Conservation (phyloP, 2,888 invertebrate species). For the Tethea ocularis region DNA sequence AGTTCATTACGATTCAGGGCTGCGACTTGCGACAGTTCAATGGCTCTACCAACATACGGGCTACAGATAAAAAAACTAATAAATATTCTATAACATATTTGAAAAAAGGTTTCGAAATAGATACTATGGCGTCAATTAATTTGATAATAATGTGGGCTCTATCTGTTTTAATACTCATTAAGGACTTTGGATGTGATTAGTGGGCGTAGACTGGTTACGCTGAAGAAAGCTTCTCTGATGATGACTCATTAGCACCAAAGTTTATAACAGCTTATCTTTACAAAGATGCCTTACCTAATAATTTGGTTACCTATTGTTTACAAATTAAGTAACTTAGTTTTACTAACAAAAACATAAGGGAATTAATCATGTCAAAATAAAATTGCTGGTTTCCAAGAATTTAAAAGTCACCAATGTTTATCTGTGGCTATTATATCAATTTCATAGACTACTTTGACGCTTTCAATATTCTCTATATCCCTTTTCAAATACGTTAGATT, state of each 20-base stretch:
- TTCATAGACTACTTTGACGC: no score
- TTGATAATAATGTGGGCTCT: conserved; percentile 29
- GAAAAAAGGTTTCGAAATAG: conserved; percentile 22
- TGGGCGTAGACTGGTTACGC: background rate
- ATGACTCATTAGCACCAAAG: background rate
- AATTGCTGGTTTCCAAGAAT: no score
- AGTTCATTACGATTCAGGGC: background rate
- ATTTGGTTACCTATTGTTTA: no score
- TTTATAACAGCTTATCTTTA: background rate
- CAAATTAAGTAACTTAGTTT: no score
- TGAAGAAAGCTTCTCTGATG: background rate
- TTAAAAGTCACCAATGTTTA: no score
- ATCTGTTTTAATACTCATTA: conserved; percentile 10
- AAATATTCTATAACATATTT: conserved; percentile 2
- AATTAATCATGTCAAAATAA: no score
- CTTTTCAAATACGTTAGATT: no score
- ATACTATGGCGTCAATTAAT: conserved; percentile 34
- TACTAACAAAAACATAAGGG: no score
- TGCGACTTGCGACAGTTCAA: conserved; percentile 5
- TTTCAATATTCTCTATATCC: no score
- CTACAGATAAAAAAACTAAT: background rate
- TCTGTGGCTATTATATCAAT: no score
- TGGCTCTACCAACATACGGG: conserved; percentile 1
- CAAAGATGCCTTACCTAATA: no score
- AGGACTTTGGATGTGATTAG: conserved; percentile 1